Conservation (phyloP, 2,113 vertebrate genomes). For the Percopsis transmontana region DNA sequence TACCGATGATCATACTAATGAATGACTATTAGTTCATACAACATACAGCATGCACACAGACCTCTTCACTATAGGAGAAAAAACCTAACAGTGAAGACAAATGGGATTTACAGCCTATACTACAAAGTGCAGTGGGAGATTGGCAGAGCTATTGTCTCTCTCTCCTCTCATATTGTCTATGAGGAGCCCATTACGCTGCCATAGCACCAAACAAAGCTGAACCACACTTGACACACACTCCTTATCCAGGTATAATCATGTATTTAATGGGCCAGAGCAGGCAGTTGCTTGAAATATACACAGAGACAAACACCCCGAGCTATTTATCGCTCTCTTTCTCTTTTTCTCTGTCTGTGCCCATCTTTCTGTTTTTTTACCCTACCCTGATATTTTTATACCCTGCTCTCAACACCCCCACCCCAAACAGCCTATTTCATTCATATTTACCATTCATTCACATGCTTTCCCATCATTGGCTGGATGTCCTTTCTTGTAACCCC, state of each 20-base stretch:
- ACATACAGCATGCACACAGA: background rate
- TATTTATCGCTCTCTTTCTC: background rate
- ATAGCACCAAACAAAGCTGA: background rate
- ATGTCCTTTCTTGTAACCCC: background rate
- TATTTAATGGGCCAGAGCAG: conserved; percentile 51
- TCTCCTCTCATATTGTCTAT: background rate
- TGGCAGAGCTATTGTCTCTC: background rate
- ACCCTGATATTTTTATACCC: background rate
- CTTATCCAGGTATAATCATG: conserved; percentile 29
- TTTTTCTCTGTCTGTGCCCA: background rate
- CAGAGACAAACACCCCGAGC: conserved; percentile 47
- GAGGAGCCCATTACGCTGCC: background rate
- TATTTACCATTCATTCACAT: background rate
- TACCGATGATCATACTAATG: too few species aligned
- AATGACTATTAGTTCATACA: too few species aligned
- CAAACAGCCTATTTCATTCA: background rate
- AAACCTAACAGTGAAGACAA: background rate
- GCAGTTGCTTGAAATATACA: conserved; percentile 34
- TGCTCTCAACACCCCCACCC: background rate
- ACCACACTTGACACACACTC: conserved; percentile 4
- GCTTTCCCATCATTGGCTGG: too few species aligned
- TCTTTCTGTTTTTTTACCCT: background rate
- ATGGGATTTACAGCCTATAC: background rate
- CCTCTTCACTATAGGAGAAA: background rate
- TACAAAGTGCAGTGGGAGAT: background rate